Conservation (phyloP, 2,888 invertebrate species). For the Apamea crenata region DNA sequence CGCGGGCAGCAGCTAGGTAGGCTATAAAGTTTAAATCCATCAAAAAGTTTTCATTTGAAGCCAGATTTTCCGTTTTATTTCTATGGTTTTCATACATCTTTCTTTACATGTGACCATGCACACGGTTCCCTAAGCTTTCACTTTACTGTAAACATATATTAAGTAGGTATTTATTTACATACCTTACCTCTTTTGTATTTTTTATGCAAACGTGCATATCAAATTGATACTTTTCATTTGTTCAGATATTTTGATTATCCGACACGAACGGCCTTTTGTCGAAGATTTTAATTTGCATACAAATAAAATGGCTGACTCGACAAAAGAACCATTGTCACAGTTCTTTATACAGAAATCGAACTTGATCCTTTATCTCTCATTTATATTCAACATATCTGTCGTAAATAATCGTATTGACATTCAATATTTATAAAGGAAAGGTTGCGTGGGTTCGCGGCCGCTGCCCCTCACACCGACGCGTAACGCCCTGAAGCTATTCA, state of each 20-base stretch:
- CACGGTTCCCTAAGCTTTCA: slow-evolving; percentile 20
- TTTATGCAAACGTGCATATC: slow-evolving; percentile 67
- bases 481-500: slow-evolving; percentile 62
- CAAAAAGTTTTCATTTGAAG: not conserved
- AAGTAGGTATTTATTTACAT: slow-evolving; percentile 46
- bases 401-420: slow-evolving; percentile 88
- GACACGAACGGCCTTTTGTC: slow-evolving; percentile 78
- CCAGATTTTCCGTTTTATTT: not conserved
- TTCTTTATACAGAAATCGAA: slow-evolving; percentile 85
- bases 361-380: slow-evolving; percentile 87
- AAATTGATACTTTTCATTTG: slow-evolving; percentile 68
- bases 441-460: slow-evolving; percentile 83
- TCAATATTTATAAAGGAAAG: slow-evolving; percentile 88
- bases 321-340: slow-evolving; percentile 86
- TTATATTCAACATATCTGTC: slow-evolving; percentile 88
- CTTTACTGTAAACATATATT: slow-evolving; percentile 38
- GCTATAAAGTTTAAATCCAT: not conserved
- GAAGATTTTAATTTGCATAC: slow-evolving; percentile 85
- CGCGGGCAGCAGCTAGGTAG: not conserved
- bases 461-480: slow-evolving; percentile 72
- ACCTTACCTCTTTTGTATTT: slow-evolving; percentile 53
- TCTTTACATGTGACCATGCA: slow-evolving; percentile 28
- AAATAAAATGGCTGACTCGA: slow-evolving; percentile 88
- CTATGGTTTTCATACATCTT: slow-evolving; percentile 27
- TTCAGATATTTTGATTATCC: slow-evolving; percentile 74